Percentiles rank a stretch among this genome's conserved stretches.
Conservation (phyloP, 2,113 vertebrate species). For the Entomyzon cyanotis region DNA sequence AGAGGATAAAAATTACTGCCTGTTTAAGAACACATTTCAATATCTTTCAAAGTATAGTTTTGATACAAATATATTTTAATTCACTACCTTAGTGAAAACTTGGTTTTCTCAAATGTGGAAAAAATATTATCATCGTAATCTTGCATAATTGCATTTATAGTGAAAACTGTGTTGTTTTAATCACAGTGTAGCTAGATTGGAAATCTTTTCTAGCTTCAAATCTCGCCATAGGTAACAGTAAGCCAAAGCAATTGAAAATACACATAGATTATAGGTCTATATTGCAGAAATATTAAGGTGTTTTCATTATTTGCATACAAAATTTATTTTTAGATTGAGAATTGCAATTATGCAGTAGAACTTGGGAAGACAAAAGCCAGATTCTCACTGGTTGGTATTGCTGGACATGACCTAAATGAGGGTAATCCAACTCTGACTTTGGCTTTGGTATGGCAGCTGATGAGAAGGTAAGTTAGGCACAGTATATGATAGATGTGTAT, state of each 20-base stretch:
- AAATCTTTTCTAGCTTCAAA: background rate
- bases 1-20: no score
- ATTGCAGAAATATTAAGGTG: background rate
- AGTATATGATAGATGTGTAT: background rate
- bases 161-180: background rate
- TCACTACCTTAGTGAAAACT: background rate
- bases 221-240: background rate
- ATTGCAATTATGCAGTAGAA: constrained; percentile 94
- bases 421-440: constrained; percentile 89
- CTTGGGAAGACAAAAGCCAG: constrained; percentile 86
- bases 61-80: background rate
- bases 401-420: constrained; percentile 90
- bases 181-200: background rate
- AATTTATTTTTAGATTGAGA: constrained; percentile 85
- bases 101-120: background rate
- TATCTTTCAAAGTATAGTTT: background rate
- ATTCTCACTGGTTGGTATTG: constrained; percentile 96
- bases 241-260: background rate
- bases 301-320: background rate
- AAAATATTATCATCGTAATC: background rate
- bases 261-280: background rate
- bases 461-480: constrained; percentile 85
- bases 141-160: background rate
- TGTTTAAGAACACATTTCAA: background rate
- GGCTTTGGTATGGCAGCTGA: constrained; percentile 94